These are phyloP conservation scores for Lemur catta DNA, from an alignment of 2,797 vertebrate genomes.

Conservation along the genomic window DNA sequence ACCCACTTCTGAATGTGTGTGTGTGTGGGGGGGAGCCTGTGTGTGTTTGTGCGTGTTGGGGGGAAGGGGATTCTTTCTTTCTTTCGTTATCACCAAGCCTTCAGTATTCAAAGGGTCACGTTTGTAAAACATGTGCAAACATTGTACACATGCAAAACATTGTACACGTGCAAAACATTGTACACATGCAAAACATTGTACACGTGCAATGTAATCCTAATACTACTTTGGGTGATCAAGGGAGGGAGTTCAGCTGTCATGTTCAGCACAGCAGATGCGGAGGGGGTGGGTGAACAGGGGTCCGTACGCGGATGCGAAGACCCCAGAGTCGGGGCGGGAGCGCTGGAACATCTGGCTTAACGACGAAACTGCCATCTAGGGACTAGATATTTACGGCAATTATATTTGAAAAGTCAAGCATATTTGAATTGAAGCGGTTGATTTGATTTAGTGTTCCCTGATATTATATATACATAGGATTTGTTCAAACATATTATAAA, in stretches of 20 bases:
- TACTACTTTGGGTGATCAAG: background rate
- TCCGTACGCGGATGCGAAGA: background rate
- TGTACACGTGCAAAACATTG: too few relatives aligned
- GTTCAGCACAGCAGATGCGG: too few relatives aligned
- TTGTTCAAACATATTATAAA: background rate
- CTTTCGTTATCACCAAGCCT: background rate
- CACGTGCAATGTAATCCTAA: background rate
- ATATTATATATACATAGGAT: background rate
- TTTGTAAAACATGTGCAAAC: background rate
- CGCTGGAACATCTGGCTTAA: background rate
- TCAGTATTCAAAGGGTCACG: background rate
- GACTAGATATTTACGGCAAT: background rate
- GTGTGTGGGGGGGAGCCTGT: fast-evolving
- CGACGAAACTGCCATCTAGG: background rate
- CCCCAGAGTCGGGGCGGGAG: background rate
- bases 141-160: too few relatives aligned
- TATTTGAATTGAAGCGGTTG: background rate
- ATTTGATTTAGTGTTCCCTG: background rate
- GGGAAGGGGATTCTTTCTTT: background rate
- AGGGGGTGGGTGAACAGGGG: fast-evolving
- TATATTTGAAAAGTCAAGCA: background rate
- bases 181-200: too few relatives aligned
- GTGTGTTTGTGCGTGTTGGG: background rate
- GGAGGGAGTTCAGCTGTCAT: too few relatives aligned
- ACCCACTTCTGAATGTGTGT: too few relatives aligned